Evolutionary conservation across 2,113 vertebrate genomes (phyloP).

Genomic region (Scartelaos histophorus): DNA sequence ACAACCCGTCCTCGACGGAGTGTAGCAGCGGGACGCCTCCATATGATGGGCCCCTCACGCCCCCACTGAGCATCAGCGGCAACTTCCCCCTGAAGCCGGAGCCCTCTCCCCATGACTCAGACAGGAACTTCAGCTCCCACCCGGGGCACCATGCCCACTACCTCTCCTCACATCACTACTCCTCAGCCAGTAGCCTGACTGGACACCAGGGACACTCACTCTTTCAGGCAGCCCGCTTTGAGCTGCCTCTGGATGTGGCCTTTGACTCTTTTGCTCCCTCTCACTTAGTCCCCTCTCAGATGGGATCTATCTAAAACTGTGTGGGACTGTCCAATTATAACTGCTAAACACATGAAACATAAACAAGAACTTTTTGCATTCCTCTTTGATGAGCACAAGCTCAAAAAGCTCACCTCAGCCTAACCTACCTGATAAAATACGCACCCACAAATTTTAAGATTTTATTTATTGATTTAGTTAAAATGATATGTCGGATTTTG

Average conservation of each 20-base stretch:
- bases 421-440: constrained; percentile 69
- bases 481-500: constrained; percentile 42
- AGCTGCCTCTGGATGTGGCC: constrained; percentile 87
- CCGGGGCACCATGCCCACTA: constrained; percentile 69
- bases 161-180: constrained; percentile 76
- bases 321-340: constrained; percentile 16
- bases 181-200: constrained; percentile 70
- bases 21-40: constrained; percentile 83
- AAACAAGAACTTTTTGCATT: constrained; percentile 1
- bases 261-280: constrained; percentile 84
- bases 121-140: constrained; percentile 81
- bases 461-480: constrained; percentile 69
- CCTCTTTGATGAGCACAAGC: constrained; percentile 5
- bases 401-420: constrained; percentile 51
- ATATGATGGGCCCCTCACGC: constrained; percentile 92
- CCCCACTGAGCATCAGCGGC: constrained; percentile 91
- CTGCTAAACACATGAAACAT: constrained; percentile 21
- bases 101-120: constrained; percentile 84
- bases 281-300: constrained; percentile 82
- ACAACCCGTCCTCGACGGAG: constrained; percentile 82
- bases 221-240: constrained; percentile 84
- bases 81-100: constrained; percentile 95
- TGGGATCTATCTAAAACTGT: constrained; percentile 79
- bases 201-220: constrained; percentile 81
- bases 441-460: constrained; percentile 39